Base-by-base conservation (phyloP, 2,797 vertebrate species). In the Champsocephalus gunnari region DNA sequence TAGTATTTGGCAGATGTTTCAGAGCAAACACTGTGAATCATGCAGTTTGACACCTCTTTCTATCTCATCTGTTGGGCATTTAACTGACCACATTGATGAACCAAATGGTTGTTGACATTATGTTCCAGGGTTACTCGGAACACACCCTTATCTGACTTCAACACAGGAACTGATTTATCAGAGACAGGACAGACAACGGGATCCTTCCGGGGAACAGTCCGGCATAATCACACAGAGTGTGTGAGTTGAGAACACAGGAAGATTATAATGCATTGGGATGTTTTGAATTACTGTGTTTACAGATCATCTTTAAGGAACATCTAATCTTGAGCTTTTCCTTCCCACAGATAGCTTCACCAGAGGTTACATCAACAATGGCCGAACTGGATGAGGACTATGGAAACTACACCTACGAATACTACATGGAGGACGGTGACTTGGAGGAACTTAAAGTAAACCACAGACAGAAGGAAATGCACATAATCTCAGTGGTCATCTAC, bases 401-500 rank as follows among this genome's bases (percentile, higher is more conserved):
- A 4, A 95, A 96, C 80, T 89, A 89, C 87, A 90, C 77, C 17
- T 95, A 93, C 24, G 95, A 96, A 0, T 95, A 97, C 58, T 94
- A 96, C 84, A 0, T 90, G 24, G 96, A 99, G 41, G 94, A 96
- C 11, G 93, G 93, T 0, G 90, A 95, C 62, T 17, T 85, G 3
- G 96, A 96, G 9, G 94, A 96, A 0, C 54, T 89, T 12, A 91
- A 90, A 73, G 92, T 91, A 1, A 82, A 89, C 7, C 90, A 93
- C 74, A 81, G 32, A 7, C 93, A 95, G 56, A 88, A 67, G 54
- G 95, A 96, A 58, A 68, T 93, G 57, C 97, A 98, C 85, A 95
- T 98, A 1, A 79, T 96, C 77, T 98, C 98, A 0, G 94, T 99
- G 69, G 93, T 95, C 12, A 92, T 99, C 73, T 99, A 96, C 78